phyloP scores from a whole-genome alignment of 1,140 invertebrate species.

The Drosophila albomicans region DNA sequence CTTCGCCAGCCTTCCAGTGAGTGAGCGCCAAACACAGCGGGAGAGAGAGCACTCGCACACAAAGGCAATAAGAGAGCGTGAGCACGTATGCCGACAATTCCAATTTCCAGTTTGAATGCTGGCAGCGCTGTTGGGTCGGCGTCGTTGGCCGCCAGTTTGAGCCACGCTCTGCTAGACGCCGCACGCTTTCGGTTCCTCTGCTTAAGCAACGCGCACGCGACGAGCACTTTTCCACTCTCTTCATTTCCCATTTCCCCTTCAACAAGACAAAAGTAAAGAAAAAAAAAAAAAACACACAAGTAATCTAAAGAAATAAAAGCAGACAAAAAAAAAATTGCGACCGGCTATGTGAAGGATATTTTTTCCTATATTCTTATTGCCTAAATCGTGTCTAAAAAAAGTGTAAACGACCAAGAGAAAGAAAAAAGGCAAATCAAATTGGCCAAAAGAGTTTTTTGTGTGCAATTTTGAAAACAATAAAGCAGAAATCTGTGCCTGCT shows the following conservation, averaged over 20 bases:
- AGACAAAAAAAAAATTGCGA: constrained; percentile 27
- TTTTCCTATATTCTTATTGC: constrained; percentile 40
- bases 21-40: constrained; percentile 28
- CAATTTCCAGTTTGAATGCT: constrained; percentile 39
- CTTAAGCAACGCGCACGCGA: constrained; percentile 45
- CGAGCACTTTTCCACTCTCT: constrained; percentile 55
- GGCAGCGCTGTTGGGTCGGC: constrained; percentile 14
- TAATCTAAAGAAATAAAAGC: neutral
- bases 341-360: constrained; percentile 43
- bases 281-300: constrained; percentile 1
- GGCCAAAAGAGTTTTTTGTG: constrained; percentile 8
- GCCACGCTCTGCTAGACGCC: constrained; percentile 66
- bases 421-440: constrained; percentile 7
- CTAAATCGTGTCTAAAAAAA: constrained; percentile 24
- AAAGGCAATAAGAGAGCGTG: constrained; percentile 1
- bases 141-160: constrained; percentile 55
- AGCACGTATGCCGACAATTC: neutral
- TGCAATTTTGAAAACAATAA: constrained; percentile 42
- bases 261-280: constrained; percentile 25
- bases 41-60: constrained; percentile 8
- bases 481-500: constrained; percentile 58
- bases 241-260: constrained; percentile 29
- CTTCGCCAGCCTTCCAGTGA: constrained; percentile 38
- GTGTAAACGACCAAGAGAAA: constrained; percentile 14
- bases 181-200: constrained; percentile 68